phyloP scores from a whole-genome alignment of 2,888 invertebrate genomes.

The Tanytarsus gracilentus region DNA sequence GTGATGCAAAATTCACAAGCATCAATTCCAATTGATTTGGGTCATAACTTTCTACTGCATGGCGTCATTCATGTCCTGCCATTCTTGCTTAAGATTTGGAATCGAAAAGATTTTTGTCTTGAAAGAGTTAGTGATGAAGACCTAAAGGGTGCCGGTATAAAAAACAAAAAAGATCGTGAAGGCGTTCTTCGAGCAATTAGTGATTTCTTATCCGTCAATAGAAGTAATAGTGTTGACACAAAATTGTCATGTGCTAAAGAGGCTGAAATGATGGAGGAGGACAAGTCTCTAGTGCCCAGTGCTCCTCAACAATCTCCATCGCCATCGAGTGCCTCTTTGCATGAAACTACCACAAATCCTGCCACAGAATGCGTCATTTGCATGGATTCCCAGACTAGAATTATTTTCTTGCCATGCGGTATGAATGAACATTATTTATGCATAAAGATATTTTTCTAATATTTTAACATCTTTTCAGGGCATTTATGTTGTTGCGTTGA shows the following conservation, averaged over 20 bases:
- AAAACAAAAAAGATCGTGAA: slow-evolving; percentile 48
- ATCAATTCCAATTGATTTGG: slow-evolving; percentile 56
- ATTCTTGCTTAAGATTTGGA: slow-evolving; percentile 46
- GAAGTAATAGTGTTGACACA: slow-evolving; percentile 2
- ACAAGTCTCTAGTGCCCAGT: slow-evolving; percentile 31
- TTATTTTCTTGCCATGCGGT: slow-evolving; percentile 42
- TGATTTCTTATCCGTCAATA: slow-evolving; percentile 45
- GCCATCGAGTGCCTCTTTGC: slow-evolving; percentile 28
- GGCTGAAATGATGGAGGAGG: too few species aligned
- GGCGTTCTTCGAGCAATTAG: slow-evolving; percentile 55
- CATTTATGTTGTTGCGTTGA: slow-evolving; percentile 72
- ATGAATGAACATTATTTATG: slow-evolving; percentile 38
- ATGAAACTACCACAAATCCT: slow-evolving; percentile 33
- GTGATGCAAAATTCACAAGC: slow-evolving; percentile 53
- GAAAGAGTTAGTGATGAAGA: slow-evolving; percentile 48
- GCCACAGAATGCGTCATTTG: slow-evolving; percentile 71
- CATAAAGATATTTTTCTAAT: slow-evolving; percentile 22
- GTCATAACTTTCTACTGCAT: slow-evolving; percentile 59
- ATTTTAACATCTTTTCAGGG: slow-evolving; percentile 45
- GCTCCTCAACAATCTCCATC: slow-evolving; percentile 34
- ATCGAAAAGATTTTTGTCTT: slow-evolving; percentile 32
- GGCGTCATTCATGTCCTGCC: slow-evolving; percentile 70
- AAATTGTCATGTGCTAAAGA: neutral
- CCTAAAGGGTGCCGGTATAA: slow-evolving; percentile 51
- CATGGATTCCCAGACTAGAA: slow-evolving; percentile 50